These are phyloP conservation scores for Sardinella longiceps DNA, from an alignment of 2,797 vertebrate species.

Conservation along the genomic window DNA sequence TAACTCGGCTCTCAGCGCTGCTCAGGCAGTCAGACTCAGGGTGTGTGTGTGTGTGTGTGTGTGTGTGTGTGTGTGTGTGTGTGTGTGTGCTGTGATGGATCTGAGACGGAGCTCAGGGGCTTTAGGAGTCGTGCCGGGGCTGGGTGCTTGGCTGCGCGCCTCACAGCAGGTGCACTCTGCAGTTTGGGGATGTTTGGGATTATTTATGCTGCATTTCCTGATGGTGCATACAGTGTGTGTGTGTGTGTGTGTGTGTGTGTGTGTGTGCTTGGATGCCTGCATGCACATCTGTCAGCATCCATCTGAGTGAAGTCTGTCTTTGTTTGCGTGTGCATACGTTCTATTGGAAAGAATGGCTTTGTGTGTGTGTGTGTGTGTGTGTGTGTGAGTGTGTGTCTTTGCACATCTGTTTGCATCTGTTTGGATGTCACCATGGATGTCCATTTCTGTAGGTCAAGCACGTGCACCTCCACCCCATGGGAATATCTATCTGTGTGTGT, in stretches of 20 bases:
- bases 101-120: conserved; percentile 21
- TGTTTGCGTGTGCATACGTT: conserved; percentile 10
- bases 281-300: not conserved
- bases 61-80: no score
- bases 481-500: not conserved
- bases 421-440: not conserved
- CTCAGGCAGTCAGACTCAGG: no score
- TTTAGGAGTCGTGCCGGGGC: not conserved
- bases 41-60: no score
- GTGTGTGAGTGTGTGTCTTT: not conserved
- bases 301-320: not conserved
- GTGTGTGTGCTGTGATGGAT: conserved; percentile 19
- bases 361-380: not conserved
- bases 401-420: conserved; percentile 24
- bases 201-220: not conserved
- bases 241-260: not conserved
- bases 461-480: not conserved
- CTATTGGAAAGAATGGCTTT: no score
- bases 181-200: conserved; percentile 15
- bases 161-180: conserved; percentile 25
- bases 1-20: not conserved
- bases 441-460: conserved; percentile 11
- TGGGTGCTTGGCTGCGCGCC: conserved; percentile 1
- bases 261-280: not conserved
- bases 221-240: not conserved